Base-by-base conservation (phyloP, 2,113 vertebrate genomes). In the Ursus arctos region DNA sequence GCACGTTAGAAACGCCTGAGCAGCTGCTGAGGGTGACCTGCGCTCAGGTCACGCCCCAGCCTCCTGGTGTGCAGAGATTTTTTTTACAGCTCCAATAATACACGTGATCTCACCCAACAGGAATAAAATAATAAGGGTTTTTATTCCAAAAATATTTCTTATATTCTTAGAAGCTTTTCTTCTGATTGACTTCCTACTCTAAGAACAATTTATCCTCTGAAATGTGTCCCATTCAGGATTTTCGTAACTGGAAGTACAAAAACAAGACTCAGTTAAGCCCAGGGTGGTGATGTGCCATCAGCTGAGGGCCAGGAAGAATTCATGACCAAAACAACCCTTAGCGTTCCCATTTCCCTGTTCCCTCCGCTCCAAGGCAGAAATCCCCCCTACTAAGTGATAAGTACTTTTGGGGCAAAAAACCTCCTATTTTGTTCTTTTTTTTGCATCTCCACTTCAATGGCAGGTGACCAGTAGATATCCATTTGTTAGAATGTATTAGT, bases 241-340 rank as follows among this genome's bases (percentile, higher is more conserved):
- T 90, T 94, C 36, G 2, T 77, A 69, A 28, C 51, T 86, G 40
- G 80, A 82, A 89, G 76, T 57, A 15, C 26, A 77, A 65, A 95
- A 61, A 1, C n/a, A 81, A 83, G 43, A 16, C n/a, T 3, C 65
- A 43, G 0, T 49, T 33, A 55, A 77, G 55, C 69, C 36, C 18
- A 47, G 91, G 36, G n/a, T 59, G 5, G 69, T 36, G 55, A 57
- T 4, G 21, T 36, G 43, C 79, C 28, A 9, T 51, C 49, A 31
- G 0, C 31, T 7, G 47, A 16, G 9, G 19, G 5, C 55, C n/a
- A 4, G 47, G 65, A 65, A 22, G 22, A 69, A 6, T 33, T 71
- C 43, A 7, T 74, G 19, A 40, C 57, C 53, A n/a, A 43, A n/a
- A 57, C 22, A 49, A 18, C 47, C 18, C 43, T 71, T 13, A 33